Evolutionary conservation across 2,113 vertebrate genomes (phyloP).

Genomic region (Capreolus pygargus): DNA sequence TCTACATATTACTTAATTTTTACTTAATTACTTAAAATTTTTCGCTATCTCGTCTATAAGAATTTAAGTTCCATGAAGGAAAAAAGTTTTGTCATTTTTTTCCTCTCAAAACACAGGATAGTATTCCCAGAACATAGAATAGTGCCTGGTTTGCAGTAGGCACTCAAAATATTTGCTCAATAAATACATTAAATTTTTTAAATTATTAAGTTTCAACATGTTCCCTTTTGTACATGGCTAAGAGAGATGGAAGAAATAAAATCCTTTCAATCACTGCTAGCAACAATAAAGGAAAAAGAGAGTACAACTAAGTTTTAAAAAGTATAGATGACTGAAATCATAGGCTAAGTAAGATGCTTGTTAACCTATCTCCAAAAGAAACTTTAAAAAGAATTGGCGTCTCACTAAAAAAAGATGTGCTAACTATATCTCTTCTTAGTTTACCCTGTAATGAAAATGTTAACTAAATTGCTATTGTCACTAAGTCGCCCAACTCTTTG

Average conservation of each 20-base stretch:
- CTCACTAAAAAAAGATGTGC: neutral
- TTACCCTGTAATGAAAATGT: neutral
- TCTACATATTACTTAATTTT: neutral
- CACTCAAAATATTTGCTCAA: conserved; percentile 1
- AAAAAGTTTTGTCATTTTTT: neutral
- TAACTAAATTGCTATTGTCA: neutral
- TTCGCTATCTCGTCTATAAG: neutral
- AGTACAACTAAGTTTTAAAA: conserved; percentile 10
- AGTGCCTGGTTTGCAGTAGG: neutral
- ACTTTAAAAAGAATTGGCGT: neutral
- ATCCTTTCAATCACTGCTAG: neutral
- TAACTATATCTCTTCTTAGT: neutral
- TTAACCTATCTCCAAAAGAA: neutral
- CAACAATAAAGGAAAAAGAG: neutral
- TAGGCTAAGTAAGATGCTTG: neutral
- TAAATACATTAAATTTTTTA: neutral
- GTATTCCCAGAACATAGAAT: neutral
- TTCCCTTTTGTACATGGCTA: neutral
- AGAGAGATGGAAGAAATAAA: neutral
- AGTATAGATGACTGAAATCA: neutral
- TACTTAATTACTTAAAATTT: neutral
- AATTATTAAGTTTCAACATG: neutral
- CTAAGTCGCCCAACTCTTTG: neutral
- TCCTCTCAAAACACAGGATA: neutral
- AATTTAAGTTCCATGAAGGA: neutral